Evolutionary conservation across 2,797 vertebrate genomes (phyloP).

Genomic region (Tragopan temminckii): DNA sequence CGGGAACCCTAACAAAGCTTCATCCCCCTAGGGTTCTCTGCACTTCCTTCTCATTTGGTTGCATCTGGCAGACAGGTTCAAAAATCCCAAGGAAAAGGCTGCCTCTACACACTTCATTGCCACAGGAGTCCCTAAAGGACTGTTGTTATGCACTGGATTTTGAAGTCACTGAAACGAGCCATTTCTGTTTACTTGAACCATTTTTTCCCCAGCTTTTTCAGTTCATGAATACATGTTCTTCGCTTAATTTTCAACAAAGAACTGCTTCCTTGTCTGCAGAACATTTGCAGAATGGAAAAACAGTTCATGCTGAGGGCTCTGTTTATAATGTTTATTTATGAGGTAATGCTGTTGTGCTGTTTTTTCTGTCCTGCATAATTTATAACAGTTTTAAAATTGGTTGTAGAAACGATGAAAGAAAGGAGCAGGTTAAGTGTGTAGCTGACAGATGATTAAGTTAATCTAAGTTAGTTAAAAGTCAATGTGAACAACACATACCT

Average conservation of each 20-base stretch:
- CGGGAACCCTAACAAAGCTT: neutral
- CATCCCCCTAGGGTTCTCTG: neutral
- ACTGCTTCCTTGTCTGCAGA: constrained; percentile 18
- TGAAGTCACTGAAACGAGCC: constrained; percentile 33
- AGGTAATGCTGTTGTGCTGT: constrained; percentile 25
- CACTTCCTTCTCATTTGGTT: neutral
- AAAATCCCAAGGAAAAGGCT: neutral
- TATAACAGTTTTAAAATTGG: neutral
- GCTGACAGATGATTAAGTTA: neutral
- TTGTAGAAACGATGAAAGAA: constrained; percentile 13
- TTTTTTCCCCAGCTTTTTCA: neutral
- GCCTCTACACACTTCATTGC: neutral
- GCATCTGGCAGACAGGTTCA: neutral
- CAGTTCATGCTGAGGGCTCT: constrained; percentile 43
- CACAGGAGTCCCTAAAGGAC: constrained; percentile 5
- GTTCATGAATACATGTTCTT: constrained; percentile 31
- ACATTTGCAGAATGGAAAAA: constrained; percentile 36
- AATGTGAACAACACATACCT: neutral
- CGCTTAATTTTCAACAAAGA: constrained; percentile 46
- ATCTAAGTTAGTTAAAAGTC: neutral
- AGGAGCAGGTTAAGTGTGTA: neutral
- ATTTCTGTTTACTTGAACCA: constrained; percentile 40
- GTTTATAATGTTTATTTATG: constrained; percentile 36
- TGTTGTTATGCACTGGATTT: neutral
- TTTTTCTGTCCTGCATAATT: constrained; percentile 43